These are phyloP conservation scores for Spinus olivaceus DNA, from an alignment of 2,797 vertebrate genomes.

Conservation along the genomic window DNA sequence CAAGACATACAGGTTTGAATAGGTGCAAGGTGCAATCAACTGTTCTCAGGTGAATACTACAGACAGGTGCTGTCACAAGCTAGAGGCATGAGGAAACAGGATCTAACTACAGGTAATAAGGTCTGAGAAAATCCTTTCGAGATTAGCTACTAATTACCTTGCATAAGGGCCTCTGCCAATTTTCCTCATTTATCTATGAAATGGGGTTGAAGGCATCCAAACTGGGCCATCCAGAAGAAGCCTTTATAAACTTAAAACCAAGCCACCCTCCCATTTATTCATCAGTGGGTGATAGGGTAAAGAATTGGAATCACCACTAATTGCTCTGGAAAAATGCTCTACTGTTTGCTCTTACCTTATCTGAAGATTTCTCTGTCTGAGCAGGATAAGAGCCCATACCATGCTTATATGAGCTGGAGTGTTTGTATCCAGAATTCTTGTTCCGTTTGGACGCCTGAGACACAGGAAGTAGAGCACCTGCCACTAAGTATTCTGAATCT, in stretches of 20 bases:
- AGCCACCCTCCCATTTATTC: neutral
- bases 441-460: slow-evolving; percentile 38
- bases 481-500: slow-evolving; percentile 66
- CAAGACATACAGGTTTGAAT: neutral
- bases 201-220: neutral
- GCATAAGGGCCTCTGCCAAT: neutral
- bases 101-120: neutral
- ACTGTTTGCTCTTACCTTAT: slow-evolving; percentile 67
- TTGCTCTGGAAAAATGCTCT: neutral
- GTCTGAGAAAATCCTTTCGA: neutral
- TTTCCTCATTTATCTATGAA: neutral
- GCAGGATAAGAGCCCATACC: neutral
- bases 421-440: slow-evolving; percentile 35
- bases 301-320: neutral
- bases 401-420: slow-evolving; percentile 39
- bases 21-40: neutral
- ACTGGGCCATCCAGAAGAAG: neutral
- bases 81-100: neutral
- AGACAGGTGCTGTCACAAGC: neutral
- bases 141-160: neutral
- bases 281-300: neutral
- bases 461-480: slow-evolving; percentile 40
- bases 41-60: neutral
- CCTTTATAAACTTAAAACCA: neutral
- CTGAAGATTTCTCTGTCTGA: slow-evolving; percentile 53